Base-by-base conservation (phyloP, 2,113 vertebrate species). In the Alaudala cheleensis region DNA sequence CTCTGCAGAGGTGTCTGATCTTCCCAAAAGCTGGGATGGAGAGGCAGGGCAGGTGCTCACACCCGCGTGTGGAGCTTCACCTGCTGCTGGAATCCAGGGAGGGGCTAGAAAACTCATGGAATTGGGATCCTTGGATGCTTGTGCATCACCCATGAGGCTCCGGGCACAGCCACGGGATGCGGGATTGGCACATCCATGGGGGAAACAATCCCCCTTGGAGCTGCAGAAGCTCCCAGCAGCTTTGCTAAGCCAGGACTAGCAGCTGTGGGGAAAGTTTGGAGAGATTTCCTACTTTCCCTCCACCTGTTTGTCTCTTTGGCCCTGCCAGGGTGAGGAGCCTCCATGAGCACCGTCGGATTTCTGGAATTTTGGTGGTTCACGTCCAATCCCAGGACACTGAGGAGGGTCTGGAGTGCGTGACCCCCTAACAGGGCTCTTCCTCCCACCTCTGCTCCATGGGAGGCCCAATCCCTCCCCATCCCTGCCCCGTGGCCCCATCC, bases 141-240 rank as follows among this genome's bases (percentile, higher is more conserved):
- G 56, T 44, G 26, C 19, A 4, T 34, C 65, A 37, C 33, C 37
- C 15, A 1, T 0, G 0, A 65, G 9, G 23, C 37, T n/a, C 45
- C 0, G 1, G 47, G 33, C 51, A 17, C 24, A 29, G 33, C 47
- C 0, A 0, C 18, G 64, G 25, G 50, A 39, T 66, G 29, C 0
- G 0, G 15, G 47, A 42, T 78, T 45, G 42, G n/a, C 78, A 88
- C 37, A 58, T 5, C 53, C 42, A 5, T 6, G 19, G 12, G n/a
- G 15, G 3, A 13, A 44, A 33, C 42, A 40, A 3, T 1, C 9
- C 25, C 14, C 29, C 40, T 47, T 54, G 58, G 47, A 86, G n/a
- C 39, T 40, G 20, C 50, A 50, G 74, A 72, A 91, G 7, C 60
- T 56, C 72, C 69, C 62, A 79, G 50, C 2, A 2, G 13, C 13